phyloP scores from a whole-genome alignment of 2,888 invertebrate species.

The Ormyrus pomaceus region DNA sequence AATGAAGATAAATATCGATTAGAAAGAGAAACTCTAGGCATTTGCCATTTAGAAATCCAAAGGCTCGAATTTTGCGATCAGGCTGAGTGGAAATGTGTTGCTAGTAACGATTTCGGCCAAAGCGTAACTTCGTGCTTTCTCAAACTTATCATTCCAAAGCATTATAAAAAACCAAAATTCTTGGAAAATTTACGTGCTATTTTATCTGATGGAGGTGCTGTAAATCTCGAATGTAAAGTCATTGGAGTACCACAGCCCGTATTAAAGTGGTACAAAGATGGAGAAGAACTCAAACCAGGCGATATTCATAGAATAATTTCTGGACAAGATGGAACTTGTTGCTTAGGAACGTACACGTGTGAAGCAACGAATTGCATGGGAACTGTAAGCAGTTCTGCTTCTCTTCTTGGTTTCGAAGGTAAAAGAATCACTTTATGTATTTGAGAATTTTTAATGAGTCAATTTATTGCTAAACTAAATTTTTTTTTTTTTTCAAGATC shows the following conservation, averaged over 20 bases:
- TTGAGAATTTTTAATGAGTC: not conserved
- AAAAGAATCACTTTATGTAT: constrained; percentile 65
- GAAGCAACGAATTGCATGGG: constrained; percentile 96
- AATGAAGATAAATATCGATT: constrained; percentile 84
- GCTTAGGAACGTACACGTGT: constrained; percentile 92
- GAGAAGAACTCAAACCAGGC: constrained; percentile 91
- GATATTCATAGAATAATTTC: constrained; percentile 94
- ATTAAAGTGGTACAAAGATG: constrained; percentile 96
- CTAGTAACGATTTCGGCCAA: constrained; percentile 92
- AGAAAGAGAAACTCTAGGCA: constrained; percentile 83
- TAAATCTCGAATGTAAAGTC: constrained; percentile 94
- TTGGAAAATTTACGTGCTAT: constrained; percentile 90
- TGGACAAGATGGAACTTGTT: constrained; percentile 93
- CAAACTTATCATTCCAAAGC: constrained; percentile 89
- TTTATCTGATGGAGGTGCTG: constrained; percentile 91
- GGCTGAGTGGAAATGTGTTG: constrained; percentile 95
- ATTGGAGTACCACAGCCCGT: constrained; percentile 93
- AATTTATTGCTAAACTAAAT: not conserved
- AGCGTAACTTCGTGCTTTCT: constrained; percentile 92
- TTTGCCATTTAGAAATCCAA: constrained; percentile 84
- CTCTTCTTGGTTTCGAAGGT: constrained; percentile 91
- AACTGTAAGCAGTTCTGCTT: constrained; percentile 90
- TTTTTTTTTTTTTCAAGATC: constrained; percentile 39
- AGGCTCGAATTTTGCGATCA: constrained; percentile 89
- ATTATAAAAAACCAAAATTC: constrained; percentile 92